Conservation (phyloP, 2,797 vertebrate species). For the Enteromius radiatus region DNA sequence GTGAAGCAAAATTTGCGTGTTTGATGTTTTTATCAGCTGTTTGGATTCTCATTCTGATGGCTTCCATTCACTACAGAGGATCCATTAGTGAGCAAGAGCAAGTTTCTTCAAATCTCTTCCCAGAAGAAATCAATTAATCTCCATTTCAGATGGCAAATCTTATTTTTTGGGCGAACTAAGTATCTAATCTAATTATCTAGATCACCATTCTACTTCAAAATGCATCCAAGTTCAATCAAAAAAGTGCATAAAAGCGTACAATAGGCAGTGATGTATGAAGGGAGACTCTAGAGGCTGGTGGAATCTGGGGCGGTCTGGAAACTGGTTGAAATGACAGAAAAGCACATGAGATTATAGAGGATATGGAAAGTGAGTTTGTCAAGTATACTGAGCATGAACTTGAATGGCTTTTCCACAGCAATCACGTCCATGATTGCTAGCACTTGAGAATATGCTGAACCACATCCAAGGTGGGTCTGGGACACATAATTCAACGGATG, state of each 20-base stretch:
- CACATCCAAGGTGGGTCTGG: slow-evolving; percentile 29
- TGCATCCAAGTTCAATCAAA: neutral
- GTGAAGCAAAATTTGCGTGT: neutral
- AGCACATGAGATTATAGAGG: slow-evolving; percentile 22
- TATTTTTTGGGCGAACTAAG: neutral
- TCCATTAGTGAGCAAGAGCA: neutral
- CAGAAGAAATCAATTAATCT: neutral
- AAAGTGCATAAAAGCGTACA: neutral
- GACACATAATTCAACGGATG: slow-evolving; percentile 30
- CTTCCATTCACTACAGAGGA: neutral
- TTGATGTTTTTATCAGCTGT: neutral
- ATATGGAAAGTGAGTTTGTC: slow-evolving; percentile 42
- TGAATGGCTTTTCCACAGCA: slow-evolving; percentile 28
- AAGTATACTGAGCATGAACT: neutral
- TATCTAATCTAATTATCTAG: slow-evolving; percentile 20
- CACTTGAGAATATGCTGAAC: slow-evolving; percentile 23
- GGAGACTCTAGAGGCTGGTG: neutral
- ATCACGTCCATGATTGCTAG: slow-evolving; percentile 32
- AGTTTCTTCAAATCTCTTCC: neutral
- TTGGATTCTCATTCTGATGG: neutral
- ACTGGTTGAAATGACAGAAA: slow-evolving; percentile 8
- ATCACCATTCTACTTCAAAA: slow-evolving; percentile 20
- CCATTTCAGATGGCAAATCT: neutral
- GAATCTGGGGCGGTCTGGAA: slow-evolving; percentile 12
- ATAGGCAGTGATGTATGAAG: neutral